These are phyloP conservation scores for Muschampia plurimacula DNA, from an alignment of 2,888 invertebrate species.

Conservation along the genomic window DNA sequence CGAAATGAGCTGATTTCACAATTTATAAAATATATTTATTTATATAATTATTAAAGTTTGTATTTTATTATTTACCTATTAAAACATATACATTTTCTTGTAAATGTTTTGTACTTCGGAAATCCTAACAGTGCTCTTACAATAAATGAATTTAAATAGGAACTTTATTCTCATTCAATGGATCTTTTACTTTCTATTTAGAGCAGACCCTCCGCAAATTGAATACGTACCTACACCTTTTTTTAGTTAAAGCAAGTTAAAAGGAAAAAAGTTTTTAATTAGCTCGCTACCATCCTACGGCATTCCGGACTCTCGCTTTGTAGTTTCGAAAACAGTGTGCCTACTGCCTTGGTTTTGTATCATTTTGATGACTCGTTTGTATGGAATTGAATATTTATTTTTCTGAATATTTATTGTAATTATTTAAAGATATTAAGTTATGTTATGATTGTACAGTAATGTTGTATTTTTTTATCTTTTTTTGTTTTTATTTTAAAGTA, in stretches of 20 bases:
- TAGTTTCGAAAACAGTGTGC: background rate
- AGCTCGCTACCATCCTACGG: conserved; percentile 2
- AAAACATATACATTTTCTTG: too few species aligned
- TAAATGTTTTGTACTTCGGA: too few species aligned
- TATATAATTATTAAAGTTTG: too few species aligned
- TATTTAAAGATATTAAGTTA: too few species aligned
- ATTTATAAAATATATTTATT: too few species aligned
- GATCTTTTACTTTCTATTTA: conserved; percentile 1
- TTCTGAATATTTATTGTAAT: too few species aligned
- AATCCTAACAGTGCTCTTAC: background rate
- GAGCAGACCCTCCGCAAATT: background rate
- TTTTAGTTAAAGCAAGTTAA: background rate
- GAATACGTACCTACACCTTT: background rate
- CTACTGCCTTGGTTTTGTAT: background rate
- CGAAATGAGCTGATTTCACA: too few species aligned
- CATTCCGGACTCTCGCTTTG: background rate
- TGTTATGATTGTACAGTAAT: too few species aligned
- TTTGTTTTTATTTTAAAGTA: too few species aligned
- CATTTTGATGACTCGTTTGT: background rate
- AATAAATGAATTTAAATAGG: background rate
- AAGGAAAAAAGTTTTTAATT: conserved; percentile 12
- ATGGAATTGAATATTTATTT: too few species aligned
- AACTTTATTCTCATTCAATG: background rate
- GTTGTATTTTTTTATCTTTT: too few species aligned
- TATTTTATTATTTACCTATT: too few species aligned